A percentile compares a stretch with the other conserved stretches of the same genome.
Conservation (phyloP, 2,888 invertebrate species). For the Teleogryllus oceanicus region DNA sequence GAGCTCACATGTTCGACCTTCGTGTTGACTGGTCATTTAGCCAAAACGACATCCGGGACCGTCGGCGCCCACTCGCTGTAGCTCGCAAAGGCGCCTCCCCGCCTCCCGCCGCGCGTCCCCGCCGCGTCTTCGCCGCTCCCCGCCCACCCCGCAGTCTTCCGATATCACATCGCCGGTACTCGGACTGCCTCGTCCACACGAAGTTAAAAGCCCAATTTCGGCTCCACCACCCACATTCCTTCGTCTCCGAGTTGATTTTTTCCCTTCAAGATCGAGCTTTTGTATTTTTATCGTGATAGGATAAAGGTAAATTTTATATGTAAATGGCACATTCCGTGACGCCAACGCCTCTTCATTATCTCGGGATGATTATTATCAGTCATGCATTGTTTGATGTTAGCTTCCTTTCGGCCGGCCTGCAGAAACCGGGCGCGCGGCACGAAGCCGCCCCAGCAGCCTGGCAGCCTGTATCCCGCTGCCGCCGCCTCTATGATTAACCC, state of each 20-base stretch:
- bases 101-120: not conserved
- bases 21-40: too few species aligned
- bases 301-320: conserved; percentile 12
- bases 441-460: not conserved
- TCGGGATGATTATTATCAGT: not conserved
- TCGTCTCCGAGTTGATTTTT: not conserved
- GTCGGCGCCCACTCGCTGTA: too few species aligned
- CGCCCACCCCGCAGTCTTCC: not conserved
- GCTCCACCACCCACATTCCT: not conserved
- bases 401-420: not conserved
- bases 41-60: too few species aligned
- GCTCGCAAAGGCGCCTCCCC: not conserved
- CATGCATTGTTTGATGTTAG: not conserved
- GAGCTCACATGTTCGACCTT: too few species aligned
- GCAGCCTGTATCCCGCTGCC: not conserved
- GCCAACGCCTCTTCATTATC: not conserved
- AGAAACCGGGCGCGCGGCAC: not conserved
- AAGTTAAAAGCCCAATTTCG: not conserved
- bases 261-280: not conserved
- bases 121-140: not conserved
- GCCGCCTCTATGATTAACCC: not conserved
- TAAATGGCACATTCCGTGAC: conserved; percentile 7
- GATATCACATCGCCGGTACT: not conserved
- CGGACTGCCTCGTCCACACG: not conserved
- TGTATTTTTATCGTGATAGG: conserved; percentile 3